phyloP scores from a whole-genome alignment of 1,140 invertebrate genomes.

The Gryon sp. region DNA sequence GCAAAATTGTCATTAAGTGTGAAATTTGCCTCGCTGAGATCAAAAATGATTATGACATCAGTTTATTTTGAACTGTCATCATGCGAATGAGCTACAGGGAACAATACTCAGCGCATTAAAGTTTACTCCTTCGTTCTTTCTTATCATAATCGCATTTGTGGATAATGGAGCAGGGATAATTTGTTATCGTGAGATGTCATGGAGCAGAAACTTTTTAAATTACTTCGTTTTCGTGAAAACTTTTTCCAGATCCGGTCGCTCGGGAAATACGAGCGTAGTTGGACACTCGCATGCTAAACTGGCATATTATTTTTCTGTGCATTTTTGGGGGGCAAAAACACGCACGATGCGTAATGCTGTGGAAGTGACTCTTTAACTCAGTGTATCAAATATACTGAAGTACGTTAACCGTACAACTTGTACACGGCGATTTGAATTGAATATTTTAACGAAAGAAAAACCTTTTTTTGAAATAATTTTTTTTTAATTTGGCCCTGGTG shows the following conservation, averaged over 20 bases:
- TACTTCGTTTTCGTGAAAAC: constrained; percentile 75
- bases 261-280: constrained; percentile 72
- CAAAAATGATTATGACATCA: constrained; percentile 21
- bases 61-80: constrained; percentile 31
- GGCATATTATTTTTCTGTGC: constrained; percentile 69
- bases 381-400: too few species aligned
- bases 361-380: constrained; percentile 10
- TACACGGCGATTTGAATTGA: too few species aligned
- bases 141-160: constrained; percentile 80
- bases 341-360: constrained; percentile 40
- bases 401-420: too few species aligned
- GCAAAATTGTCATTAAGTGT: not conserved
- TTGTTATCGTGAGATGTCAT: constrained; percentile 78
- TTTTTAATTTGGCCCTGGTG: too few species aligned
- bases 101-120: constrained; percentile 73
- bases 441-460: too few species aligned
- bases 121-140: constrained; percentile 75
- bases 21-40: not conserved
- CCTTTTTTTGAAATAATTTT: too few species aligned
- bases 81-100: constrained; percentile 50
- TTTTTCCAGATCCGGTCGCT: constrained; percentile 64
- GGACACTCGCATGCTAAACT: constrained; percentile 68
- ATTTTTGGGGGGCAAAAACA: constrained; percentile 59
- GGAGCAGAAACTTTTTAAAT: constrained; percentile 79
- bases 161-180: constrained; percentile 79